Evolutionary conservation across 2,888 invertebrate genomes (phyloP).

Genomic region (Eupithecia subumbrata): DNA sequence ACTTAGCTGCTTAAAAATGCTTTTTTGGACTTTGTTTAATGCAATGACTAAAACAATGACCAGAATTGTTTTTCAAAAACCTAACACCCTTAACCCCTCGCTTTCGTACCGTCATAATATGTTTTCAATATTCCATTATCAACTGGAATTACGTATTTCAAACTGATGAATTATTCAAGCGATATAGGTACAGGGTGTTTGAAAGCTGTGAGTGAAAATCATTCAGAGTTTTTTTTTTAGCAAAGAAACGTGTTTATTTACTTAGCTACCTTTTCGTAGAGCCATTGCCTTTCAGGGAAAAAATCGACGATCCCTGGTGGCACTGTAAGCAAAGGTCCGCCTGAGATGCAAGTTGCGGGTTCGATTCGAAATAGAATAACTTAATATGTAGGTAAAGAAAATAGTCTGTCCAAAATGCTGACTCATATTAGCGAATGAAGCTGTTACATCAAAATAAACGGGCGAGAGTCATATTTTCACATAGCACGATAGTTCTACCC

Average conservation of each 20-base stretch:
- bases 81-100: conserved; percentile 12
- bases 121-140: conserved; percentile 44
- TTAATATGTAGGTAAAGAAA: not conserved
- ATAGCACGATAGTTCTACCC: not conserved
- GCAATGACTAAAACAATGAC: not conserved
- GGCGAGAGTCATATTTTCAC: not conserved
- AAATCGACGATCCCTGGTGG: not conserved
- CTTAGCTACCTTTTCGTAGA: not conserved
- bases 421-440: not conserved
- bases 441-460: not conserved
- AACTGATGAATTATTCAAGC: conserved; percentile 50
- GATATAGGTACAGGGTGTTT: conserved; percentile 19
- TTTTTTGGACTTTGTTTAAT: not conserved
- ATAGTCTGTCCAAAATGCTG: not conserved
- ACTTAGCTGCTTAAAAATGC: not conserved
- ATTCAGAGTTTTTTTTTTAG: not conserved
- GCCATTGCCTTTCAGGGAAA: not conserved
- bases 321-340: not conserved
- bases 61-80: not conserved
- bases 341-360: not conserved
- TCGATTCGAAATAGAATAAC: not conserved
- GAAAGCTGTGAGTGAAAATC: not conserved
- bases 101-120: conserved; percentile 25
- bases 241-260: not conserved
- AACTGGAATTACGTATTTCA: conserved; percentile 39